Percentiles rank a stretch among this genome's conserved stretches.
These are phyloP conservation scores for Kryptopterus vitreolus DNA, from an alignment of 2,797 vertebrate species.

Conservation along the genomic window DNA sequence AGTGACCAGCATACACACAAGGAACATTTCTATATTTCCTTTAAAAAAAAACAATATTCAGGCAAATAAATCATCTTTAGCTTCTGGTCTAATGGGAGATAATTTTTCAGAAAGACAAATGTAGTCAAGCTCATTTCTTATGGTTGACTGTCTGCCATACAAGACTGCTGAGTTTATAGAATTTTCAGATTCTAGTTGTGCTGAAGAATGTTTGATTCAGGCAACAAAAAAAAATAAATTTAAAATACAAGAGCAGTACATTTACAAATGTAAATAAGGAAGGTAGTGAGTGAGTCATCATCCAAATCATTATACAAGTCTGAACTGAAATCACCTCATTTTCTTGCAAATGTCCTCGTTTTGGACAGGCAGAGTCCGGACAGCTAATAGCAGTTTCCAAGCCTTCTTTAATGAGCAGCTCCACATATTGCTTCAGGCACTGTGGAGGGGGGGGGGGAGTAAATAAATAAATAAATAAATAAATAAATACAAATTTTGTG, in stretches of 20 bases:
- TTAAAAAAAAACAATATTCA: background rate
- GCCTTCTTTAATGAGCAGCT: constrained; percentile 97
- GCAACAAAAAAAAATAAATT: no score
- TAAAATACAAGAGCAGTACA: background rate
- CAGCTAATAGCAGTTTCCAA: constrained; percentile 96
- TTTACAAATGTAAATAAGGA: background rate
- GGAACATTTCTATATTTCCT: background rate
- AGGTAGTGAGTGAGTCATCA: background rate
- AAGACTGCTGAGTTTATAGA: background rate
- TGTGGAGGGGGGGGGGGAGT: no score
- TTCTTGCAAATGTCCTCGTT: constrained; percentile 92
- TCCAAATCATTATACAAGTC: background rate
- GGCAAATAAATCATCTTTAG: background rate
- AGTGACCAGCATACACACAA: background rate
- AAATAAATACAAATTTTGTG: background rate
- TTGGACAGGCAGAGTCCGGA: constrained; percentile 94
- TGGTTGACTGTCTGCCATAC: background rate
- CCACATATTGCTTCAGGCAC: constrained; percentile 99
- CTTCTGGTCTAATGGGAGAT: background rate
- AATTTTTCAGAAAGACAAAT: constrained; percentile 13
- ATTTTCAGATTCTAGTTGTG: background rate
- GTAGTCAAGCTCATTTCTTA: background rate
- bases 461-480: constrained; percentile 30
- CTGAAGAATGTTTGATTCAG: background rate
- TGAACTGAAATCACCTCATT: constrained; percentile 79